Percentiles rank a stretch among this genome's conserved stretches.
These are phyloP conservation scores for Scaptomyza tumidula DNA, from an alignment of 2,888 invertebrate genomes.

Conservation along the genomic window DNA sequence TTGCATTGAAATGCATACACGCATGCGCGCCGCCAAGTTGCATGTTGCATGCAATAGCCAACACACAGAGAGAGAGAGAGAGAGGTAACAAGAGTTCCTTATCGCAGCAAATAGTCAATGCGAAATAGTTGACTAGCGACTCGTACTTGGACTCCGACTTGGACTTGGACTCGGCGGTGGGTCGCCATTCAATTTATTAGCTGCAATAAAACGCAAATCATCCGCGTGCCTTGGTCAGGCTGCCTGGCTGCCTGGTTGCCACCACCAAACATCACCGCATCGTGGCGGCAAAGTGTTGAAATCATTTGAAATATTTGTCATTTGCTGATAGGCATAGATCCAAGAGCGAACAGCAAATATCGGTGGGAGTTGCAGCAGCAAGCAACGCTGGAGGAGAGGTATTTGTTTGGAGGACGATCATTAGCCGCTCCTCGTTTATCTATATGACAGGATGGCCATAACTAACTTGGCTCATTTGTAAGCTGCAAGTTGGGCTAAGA, in stretches of 20 bases:
- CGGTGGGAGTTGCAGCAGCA: conserved; percentile 17
- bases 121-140: conserved; percentile 43
- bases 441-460: conserved; percentile 68
- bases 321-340: conserved; percentile 62
- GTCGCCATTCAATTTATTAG: conserved; percentile 79
- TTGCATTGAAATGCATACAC: conserved; percentile 81
- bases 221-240: conserved; percentile 31
- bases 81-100: conserved; percentile 34
- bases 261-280: background rate
- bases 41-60: conserved; percentile 62
- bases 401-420: conserved; percentile 26
- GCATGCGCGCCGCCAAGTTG: conserved; percentile 64
- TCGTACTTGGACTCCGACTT: background rate
- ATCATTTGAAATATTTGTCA: conserved; percentile 82
- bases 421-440: conserved; percentile 64
- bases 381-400: background rate
- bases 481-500: conserved; percentile 14
- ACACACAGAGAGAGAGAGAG: background rate
- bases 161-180: conserved; percentile 58
- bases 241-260: background rate
- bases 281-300: conserved; percentile 76
- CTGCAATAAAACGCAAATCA: conserved; percentile 80
- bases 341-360: conserved; percentile 2
- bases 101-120: conserved; percentile 72
- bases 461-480: conserved; percentile 72